These are phyloP conservation scores for Corydoras maculifer DNA, from an alignment of 2,113 vertebrate species.

Conservation along the genomic window DNA sequence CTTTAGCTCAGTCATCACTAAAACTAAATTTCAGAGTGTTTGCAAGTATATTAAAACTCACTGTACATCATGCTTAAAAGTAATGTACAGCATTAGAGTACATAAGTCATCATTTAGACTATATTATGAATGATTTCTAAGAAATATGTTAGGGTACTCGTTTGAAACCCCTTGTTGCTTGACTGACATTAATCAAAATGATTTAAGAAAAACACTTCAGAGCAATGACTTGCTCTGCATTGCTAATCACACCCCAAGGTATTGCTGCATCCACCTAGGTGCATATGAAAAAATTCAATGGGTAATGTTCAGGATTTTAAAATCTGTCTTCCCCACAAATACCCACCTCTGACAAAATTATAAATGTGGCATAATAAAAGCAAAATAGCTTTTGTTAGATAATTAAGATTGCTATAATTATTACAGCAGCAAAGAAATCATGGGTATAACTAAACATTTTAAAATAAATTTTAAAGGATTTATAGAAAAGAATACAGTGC, in stretches of 20 bases:
- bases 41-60: background rate
- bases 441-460: too few relatives aligned
- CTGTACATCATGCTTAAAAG: background rate
- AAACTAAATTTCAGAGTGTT: background rate
- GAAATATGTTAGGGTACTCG: background rate
- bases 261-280: slow-evolving; percentile 8
- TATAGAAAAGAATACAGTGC: too few relatives aligned
- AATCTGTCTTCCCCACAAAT: background rate
- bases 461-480: too few relatives aligned
- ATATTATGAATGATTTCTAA: background rate
- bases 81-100: background rate
- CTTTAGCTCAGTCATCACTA: too few relatives aligned
- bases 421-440: too few relatives aligned
- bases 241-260: slow-evolving; percentile 19
- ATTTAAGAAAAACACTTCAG: slow-evolving; percentile 23
- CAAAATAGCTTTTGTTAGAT: too few relatives aligned
- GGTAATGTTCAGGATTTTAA: background rate
- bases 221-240: slow-evolving; percentile 19
- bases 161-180: slow-evolving; percentile 1
- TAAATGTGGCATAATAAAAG: too few relatives aligned
- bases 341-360: too few relatives aligned
- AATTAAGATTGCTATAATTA: too few relatives aligned
- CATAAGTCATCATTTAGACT: background rate
- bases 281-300: background rate
- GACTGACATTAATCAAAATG: slow-evolving; percentile 23